phyloP scores from a whole-genome alignment of 2,888 invertebrate species.

The Teinopalpus imperialis region DNA sequence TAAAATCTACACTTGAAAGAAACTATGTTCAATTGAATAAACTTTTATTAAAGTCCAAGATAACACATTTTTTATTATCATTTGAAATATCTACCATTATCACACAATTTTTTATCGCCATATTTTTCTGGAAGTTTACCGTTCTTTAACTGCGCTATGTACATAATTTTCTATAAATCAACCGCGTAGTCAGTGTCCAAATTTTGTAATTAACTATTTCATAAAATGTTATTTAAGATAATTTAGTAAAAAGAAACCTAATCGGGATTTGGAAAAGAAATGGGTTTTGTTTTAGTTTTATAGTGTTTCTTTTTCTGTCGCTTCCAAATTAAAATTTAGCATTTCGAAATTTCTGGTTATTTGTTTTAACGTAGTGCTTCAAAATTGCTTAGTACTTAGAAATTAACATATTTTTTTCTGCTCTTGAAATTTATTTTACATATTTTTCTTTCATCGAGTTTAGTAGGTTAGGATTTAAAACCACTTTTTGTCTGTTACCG shows the following conservation, averaged over 20 bases:
- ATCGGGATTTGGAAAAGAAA: conserved; percentile 36
- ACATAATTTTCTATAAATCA: conserved; percentile 36
- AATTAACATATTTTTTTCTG: conserved; percentile 28
- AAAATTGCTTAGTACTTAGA: conserved; percentile 68
- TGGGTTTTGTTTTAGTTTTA: conserved; percentile 29
- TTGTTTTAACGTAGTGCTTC: conserved; percentile 48
- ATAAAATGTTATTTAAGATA: conserved; percentile 34
- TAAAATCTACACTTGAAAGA: too few relatives aligned
- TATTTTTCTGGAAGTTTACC: conserved; percentile 14
- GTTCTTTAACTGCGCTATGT: conserved; percentile 15
- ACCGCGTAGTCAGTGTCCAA: conserved; percentile 58
- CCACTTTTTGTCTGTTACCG: conserved; percentile 11
- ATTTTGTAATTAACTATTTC: conserved; percentile 38
- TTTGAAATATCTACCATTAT: too few relatives aligned
- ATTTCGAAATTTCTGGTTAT: conserved; percentile 39
- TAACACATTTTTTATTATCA: too few relatives aligned
- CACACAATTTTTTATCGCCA: conserved; percentile 4
- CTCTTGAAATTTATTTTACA: background rate
- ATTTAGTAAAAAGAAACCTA: conserved; percentile 26
- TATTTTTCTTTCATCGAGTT: conserved; percentile 1
- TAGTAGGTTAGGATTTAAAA: conserved; percentile 10
- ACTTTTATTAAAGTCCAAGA: too few relatives aligned
- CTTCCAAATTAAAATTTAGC: conserved; percentile 45
- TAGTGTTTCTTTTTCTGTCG: conserved; percentile 44
- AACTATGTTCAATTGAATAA: too few relatives aligned